These are phyloP conservation scores for Leucophenga maculata DNA, from an alignment of 2,888 invertebrate species.

Conservation along the genomic window DNA sequence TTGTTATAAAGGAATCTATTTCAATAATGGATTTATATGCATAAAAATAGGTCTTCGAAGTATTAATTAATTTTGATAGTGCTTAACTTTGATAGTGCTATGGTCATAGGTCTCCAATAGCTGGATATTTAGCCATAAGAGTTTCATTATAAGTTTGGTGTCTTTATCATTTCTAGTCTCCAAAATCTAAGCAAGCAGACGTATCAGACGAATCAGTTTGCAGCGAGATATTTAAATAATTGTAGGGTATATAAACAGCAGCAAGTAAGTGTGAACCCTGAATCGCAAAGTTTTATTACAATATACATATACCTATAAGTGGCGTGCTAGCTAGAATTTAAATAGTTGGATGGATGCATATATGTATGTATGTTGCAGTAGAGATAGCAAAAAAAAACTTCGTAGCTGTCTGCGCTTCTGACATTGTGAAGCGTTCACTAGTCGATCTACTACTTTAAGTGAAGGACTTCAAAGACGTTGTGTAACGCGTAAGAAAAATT, in stretches of 20 bases:
- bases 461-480: conserved; percentile 1
- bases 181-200: background rate
- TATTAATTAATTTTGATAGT: no score
- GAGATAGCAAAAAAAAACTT: background rate
- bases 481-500: no score
- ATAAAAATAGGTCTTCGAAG: no score
- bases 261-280: background rate
- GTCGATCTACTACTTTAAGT: background rate
- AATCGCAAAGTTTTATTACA: background rate
- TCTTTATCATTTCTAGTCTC: background rate
- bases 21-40: no score
- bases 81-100: no score
- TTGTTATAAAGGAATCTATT: no score
- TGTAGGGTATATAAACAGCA: background rate
- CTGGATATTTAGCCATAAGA: no score
- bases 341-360: background rate
- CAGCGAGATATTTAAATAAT: no score
- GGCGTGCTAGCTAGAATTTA: background rate
- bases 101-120: no score
- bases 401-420: background rate
- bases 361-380: background rate
- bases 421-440: background rate
- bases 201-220: no score
- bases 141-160: no score
- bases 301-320: background rate